phyloP scores from a whole-genome alignment of 2,888 invertebrate species.

The Heliconius hortense region DNA sequence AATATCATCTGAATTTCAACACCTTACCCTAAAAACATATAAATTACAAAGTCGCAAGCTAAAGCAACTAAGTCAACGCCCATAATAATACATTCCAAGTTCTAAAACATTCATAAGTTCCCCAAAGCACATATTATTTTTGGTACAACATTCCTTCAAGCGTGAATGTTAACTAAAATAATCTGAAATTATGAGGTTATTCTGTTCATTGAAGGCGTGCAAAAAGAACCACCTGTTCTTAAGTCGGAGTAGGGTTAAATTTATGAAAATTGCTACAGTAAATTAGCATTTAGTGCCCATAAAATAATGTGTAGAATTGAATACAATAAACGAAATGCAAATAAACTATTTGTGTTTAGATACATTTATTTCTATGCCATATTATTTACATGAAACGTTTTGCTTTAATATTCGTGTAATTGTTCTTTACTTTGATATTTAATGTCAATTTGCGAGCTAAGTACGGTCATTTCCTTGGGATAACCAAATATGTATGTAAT shows the following conservation, averaged over 20 bases:
- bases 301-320: slow-evolving; percentile 8
- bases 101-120: neutral
- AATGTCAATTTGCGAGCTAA: neutral
- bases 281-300: slow-evolving; percentile 12
- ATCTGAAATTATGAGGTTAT: slow-evolving; percentile 35
- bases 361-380: neutral
- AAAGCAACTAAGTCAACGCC: neutral
- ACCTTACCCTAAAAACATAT: neutral
- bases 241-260: slow-evolving; percentile 11
- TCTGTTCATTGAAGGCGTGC: slow-evolving; percentile 32
- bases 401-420: neutral
- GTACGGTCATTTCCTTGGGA: neutral
- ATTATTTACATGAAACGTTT: neutral
- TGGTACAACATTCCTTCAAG: slow-evolving; percentile 14
- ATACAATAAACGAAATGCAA: too few relatives aligned
- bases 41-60: neutral
- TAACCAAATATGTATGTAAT: neutral
- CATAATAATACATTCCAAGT: neutral
- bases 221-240: slow-evolving; percentile 36
- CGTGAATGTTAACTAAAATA: slow-evolving; percentile 24
- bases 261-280: neutral
- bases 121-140: slow-evolving; percentile 28
- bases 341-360: neutral
- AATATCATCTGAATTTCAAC: neutral
- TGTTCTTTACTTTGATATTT: neutral